Conservation (phyloP, 2,888 invertebrate genomes). For the Vanessa cardui region DNA sequence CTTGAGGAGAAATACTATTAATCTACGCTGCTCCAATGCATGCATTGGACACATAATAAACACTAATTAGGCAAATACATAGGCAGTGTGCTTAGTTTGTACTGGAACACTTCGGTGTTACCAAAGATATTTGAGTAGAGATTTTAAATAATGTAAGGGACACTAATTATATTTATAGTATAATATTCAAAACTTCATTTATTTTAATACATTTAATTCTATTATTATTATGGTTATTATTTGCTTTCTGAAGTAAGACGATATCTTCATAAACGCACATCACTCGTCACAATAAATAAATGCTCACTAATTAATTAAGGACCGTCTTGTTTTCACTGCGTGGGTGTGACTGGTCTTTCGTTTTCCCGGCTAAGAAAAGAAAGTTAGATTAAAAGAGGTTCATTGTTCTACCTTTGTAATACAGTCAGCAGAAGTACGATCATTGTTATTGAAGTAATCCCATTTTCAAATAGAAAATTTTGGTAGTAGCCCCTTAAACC, state of each 20-base stretch:
- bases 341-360: constrained; percentile 68
- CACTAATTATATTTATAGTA: too few relatives aligned
- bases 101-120: too few relatives aligned
- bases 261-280: constrained; percentile 45
- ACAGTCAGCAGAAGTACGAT: constrained; percentile 54
- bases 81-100: too few relatives aligned
- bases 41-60: too few relatives aligned
- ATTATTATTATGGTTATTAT: background rate
- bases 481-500: constrained; percentile 13
- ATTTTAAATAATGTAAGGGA: too few relatives aligned
- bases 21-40: too few relatives aligned
- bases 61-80: too few relatives aligned
- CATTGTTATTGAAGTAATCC: constrained; percentile 45
- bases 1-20: too few relatives aligned
- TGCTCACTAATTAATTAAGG: constrained; percentile 72
- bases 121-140: too few relatives aligned
- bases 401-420: constrained; percentile 67
- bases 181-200: background rate
- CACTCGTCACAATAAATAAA: constrained; percentile 66
- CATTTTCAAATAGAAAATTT: constrained; percentile 28
- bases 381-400: constrained; percentile 74
- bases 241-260: background rate
- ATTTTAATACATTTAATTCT: background rate
- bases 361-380: constrained; percentile 64
- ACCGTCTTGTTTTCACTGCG: constrained; percentile 64